phyloP scores from a whole-genome alignment of 2,113 vertebrate species.

The Oncorhynchus tshawytscha region DNA sequence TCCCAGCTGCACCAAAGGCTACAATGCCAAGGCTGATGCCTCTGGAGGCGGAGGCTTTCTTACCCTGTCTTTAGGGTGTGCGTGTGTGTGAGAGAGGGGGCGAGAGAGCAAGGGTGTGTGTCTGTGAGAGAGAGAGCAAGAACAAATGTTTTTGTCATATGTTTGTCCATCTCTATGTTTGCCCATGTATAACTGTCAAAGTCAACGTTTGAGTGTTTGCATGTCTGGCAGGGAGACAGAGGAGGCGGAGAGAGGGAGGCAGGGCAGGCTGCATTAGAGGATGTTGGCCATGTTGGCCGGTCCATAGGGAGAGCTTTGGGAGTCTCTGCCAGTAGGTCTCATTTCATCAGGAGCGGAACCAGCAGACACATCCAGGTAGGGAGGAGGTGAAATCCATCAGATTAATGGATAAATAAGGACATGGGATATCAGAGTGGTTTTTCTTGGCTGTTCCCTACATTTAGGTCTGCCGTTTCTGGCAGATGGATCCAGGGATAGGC shows the following conservation, averaged over 20 bases:
- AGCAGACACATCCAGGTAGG: background rate
- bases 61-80: background rate
- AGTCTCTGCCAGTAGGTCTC: constrained; percentile 6
- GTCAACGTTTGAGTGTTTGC: background rate
- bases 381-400: background rate
- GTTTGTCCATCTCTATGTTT: background rate
- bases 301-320: background rate
- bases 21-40: background rate
- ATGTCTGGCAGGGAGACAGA: background rate
- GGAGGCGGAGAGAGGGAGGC: background rate
- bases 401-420: background rate
- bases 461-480: background rate
- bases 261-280: background rate
- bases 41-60: background rate
- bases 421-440: constrained; percentile 1
- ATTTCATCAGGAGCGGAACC: background rate
- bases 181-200: background rate
- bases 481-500: background rate
- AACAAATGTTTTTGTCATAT: background rate
- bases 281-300: background rate
- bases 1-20: background rate
- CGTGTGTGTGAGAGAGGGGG: no score
- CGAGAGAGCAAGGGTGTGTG: background rate
- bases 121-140: background rate
- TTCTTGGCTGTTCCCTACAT: background rate